Percentiles rank a stretch among this genome's conserved stretches.
phyloP scores from a whole-genome alignment of 2,113 vertebrate species.

The Rhinichthys klamathensis region DNA sequence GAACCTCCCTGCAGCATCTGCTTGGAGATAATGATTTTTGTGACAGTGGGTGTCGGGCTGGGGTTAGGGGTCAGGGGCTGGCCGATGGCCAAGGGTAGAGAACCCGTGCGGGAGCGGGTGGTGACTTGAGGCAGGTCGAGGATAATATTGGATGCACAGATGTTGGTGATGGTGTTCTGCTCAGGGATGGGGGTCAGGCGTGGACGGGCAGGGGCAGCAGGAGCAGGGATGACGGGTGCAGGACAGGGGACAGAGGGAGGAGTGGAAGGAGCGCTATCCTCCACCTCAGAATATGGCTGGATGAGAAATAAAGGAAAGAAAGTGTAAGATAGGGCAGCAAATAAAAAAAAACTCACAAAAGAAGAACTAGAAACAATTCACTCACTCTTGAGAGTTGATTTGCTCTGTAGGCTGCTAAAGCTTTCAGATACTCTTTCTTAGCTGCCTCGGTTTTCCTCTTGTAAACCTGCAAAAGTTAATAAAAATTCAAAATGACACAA shows the following conservation, averaged over 20 bases:
- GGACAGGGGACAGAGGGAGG: slow-evolving; percentile 8
- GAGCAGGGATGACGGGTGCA: slow-evolving; percentile 65
- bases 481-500: not conserved
- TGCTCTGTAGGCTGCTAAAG: slow-evolving; percentile 83
- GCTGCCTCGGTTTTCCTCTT: slow-evolving; percentile 89
- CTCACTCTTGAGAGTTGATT: slow-evolving; percentile 82
- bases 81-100: slow-evolving; percentile 66
- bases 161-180: slow-evolving; percentile 82
- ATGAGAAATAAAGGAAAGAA: slow-evolving; percentile 16
- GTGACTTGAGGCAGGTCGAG: slow-evolving; percentile 76
- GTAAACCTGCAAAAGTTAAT: slow-evolving; percentile 77
- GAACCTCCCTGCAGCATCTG: slow-evolving; percentile 74
- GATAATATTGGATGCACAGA: slow-evolving; percentile 82
- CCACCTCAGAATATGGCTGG: slow-evolving; percentile 72
- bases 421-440: slow-evolving; percentile 89
- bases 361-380: not conserved
- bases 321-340: not conserved
- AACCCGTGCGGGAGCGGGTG: slow-evolving; percentile 75
- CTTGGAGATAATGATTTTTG: slow-evolving; percentile 90
- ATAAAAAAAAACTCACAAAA: not conserved
- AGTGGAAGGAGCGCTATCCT: slow-evolving; percentile 60
- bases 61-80: slow-evolving; percentile 60
- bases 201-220: slow-evolving; percentile 44
- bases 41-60: slow-evolving; percentile 69
- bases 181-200: slow-evolving; percentile 62